Percentiles rank a stretch among this genome's conserved stretches.
phyloP scores from a whole-genome alignment of 35 echinoderm and acorn worm genomes.

The Apostichopus californicus region DNA sequence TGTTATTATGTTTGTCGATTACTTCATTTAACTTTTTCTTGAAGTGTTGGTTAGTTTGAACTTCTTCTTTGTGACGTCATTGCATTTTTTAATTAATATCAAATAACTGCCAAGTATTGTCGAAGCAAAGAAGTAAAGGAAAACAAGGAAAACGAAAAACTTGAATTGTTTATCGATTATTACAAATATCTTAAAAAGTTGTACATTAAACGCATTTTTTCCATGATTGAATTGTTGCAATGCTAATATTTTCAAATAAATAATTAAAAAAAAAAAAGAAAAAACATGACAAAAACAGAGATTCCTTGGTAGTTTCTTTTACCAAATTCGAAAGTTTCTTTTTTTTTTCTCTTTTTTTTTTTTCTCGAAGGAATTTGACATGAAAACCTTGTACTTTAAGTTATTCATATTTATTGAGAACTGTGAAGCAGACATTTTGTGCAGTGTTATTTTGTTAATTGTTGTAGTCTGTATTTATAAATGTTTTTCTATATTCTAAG shows the following conservation, averaged over 20 bases:
- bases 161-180: conserved; percentile 17
- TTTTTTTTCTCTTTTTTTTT: conserved; percentile 6
- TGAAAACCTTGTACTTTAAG: conserved; percentile 58
- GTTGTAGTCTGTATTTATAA: conserved; percentile 56
- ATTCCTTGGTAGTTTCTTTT: conserved; percentile 31
- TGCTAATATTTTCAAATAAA: conserved; percentile 35
- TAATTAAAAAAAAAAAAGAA: conserved; percentile 11
- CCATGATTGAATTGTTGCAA: conserved; percentile 60
- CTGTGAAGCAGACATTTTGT: conserved; percentile 46
- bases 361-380: conserved; percentile 53
- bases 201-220: conserved; percentile 51
- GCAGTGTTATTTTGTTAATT: conserved; percentile 53
- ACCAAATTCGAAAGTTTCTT: not conserved
- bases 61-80: not conserved
- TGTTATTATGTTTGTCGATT: conserved; percentile 3
- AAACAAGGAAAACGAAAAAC: not conserved
- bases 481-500: conserved; percentile 62
- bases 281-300: conserved; percentile 21
- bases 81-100: conserved; percentile 41
- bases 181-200: conserved; percentile 45
- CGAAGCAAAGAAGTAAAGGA: not conserved
- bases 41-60: conserved; percentile 37
- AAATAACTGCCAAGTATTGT: conserved; percentile 48
- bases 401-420: conserved; percentile 68
- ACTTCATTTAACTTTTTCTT: conserved; percentile 30